Percentiles rank a stretch among this genome's conserved stretches.
Conservation (phyloP, 2,888 invertebrate species). For the Zygogramma bicolorata region DNA sequence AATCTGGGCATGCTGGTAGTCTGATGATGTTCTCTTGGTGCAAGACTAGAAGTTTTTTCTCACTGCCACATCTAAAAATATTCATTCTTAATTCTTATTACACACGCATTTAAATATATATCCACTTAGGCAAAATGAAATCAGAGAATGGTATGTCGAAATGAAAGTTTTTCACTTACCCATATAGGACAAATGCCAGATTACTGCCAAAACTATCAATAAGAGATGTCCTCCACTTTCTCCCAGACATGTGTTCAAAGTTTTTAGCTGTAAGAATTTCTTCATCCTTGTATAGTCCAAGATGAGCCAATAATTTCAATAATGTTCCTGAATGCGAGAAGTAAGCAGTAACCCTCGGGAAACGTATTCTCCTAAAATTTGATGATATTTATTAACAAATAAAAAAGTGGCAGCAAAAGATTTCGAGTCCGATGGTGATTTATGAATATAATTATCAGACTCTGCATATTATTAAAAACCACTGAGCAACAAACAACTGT, state of each 20-base stretch:
- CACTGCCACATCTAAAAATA: slow-evolving; percentile 60
- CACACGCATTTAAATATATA: no score
- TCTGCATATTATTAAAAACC: no score
- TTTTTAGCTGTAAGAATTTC: slow-evolving; percentile 71
- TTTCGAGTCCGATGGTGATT: no score
- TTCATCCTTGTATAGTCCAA: slow-evolving; percentile 79
- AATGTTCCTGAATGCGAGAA: slow-evolving; percentile 89
- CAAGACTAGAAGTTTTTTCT: slow-evolving; percentile 73
- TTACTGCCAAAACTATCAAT: slow-evolving; percentile 87
- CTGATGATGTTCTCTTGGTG: slow-evolving; percentile 81
- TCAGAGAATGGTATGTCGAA: no score
- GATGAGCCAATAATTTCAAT: slow-evolving; percentile 79
- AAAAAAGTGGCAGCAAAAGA: slow-evolving; percentile 9
- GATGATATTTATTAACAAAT: background rate
- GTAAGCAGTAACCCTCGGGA: slow-evolving; percentile 70
- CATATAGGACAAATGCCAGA: slow-evolving; percentile 77
- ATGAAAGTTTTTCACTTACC: slow-evolving; percentile 50
- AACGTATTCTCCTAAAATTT: slow-evolving; percentile 52
- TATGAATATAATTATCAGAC: no score
- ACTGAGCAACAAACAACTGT: no score
- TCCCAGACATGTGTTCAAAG: slow-evolving; percentile 62
- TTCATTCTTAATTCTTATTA: background rate
- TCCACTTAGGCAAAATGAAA: no score
- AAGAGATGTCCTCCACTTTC: slow-evolving; percentile 72
- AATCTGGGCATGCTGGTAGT: slow-evolving; percentile 76